Percentiles rank a stretch among this genome's conserved stretches.
Conservation (phyloP, 1,140 invertebrate genomes). For the Hormaphis cornu region DNA sequence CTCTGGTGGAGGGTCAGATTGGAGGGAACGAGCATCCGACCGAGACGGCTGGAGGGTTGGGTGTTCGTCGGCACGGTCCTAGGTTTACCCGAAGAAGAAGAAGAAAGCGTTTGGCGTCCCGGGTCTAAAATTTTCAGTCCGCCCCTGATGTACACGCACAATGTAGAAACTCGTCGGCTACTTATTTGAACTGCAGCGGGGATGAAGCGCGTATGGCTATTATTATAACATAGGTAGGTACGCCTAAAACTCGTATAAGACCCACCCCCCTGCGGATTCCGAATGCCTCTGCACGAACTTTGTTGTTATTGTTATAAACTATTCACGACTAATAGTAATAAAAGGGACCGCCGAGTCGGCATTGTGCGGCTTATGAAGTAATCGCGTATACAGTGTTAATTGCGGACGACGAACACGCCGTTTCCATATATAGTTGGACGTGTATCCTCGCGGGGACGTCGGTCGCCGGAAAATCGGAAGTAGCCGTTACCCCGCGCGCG, state of each 20-base stretch:
- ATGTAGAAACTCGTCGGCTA: too few relatives aligned
- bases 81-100: too few relatives aligned
- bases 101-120: too few relatives aligned
- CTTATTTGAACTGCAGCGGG: too few relatives aligned
- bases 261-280: constrained; percentile 7
- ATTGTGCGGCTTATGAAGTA: neutral
- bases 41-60: too few relatives aligned
- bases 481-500: neutral
- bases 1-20: too few relatives aligned
- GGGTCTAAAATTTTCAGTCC: too few relatives aligned
- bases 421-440: neutral
- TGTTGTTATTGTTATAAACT: constrained; percentile 16
- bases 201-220: neutral
- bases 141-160: too few relatives aligned
- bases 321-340: constrained; percentile 24
- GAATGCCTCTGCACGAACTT: neutral
- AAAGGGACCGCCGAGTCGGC: constrained; percentile 7
- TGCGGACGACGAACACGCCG: neutral
- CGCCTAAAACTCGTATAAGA: neutral
- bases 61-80: too few relatives aligned
- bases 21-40: too few relatives aligned
- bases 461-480: constrained; percentile 20
- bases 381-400: constrained; percentile 19
- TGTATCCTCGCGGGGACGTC: neutral
- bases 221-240: neutral